Conservation (phyloP, 1,140 invertebrate species). For the Hylaeus anthracinus region DNA sequence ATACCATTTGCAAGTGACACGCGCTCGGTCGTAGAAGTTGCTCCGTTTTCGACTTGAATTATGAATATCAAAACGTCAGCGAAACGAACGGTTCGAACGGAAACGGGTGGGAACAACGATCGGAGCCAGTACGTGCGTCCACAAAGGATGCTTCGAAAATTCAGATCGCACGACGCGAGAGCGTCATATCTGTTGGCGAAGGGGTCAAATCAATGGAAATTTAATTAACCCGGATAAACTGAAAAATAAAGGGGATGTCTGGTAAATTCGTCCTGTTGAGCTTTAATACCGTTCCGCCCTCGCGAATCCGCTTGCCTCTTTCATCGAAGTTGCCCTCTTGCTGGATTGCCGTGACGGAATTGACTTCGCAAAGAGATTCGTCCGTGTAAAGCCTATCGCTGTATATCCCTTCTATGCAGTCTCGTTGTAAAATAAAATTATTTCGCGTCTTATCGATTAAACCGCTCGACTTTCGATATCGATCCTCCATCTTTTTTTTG, state of each 20-base stretch:
- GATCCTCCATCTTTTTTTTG: not conserved
- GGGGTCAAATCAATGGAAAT: conserved; percentile 37
- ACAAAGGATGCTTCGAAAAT: not conserved
- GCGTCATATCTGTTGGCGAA: conserved; percentile 16
- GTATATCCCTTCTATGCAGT: conserved; percentile 14
- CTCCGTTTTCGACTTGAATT: not conserved
- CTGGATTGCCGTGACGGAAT: conserved; percentile 51
- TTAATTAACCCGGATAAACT: conserved; percentile 48
- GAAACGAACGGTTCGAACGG: conserved; percentile 22
- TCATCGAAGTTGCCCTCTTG: conserved; percentile 34
- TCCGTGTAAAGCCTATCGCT: conserved; percentile 19
- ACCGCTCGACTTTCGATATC: conserved; percentile 10
- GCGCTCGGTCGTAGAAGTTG: not conserved
- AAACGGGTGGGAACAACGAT: not conserved
- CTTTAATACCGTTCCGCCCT: conserved; percentile 28
- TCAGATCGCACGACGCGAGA: not conserved
- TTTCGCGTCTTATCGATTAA: conserved; percentile 39
- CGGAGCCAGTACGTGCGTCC: not conserved
- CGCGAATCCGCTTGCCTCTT: conserved; percentile 26
- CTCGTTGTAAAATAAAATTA: conserved; percentile 37
- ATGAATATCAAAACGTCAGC: conserved; percentile 30
- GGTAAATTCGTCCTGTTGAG: conserved; percentile 42
- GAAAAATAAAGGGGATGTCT: conserved; percentile 15
- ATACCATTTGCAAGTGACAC: conserved; percentile 28
- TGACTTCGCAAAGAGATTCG: conserved; percentile 23